Evolutionary conservation across 1,140 invertebrate species (phyloP).

Genomic region (Nasonia vitripennis): DNA sequence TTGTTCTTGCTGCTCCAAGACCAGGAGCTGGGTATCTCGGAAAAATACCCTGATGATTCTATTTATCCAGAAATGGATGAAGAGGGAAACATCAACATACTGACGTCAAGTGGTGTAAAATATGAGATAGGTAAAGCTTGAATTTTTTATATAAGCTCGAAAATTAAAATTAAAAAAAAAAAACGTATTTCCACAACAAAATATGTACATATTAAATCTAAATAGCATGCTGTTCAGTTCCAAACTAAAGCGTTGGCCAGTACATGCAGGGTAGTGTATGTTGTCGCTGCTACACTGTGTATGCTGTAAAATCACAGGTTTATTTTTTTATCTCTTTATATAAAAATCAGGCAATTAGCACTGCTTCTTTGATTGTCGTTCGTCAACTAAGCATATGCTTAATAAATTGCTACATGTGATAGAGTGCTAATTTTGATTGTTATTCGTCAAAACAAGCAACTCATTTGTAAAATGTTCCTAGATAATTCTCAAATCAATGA

Average conservation of each 20-base stretch:
- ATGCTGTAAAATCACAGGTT: not conserved
- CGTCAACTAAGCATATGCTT: not conserved
- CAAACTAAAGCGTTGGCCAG: not conserved
- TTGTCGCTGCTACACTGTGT: constrained; percentile 2
- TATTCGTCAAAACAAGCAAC: not conserved
- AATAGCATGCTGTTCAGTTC: not conserved
- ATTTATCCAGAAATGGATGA: not conserved
- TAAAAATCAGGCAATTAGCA: constrained; percentile 2
- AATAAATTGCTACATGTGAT: not conserved
- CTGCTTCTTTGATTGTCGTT: not conserved
- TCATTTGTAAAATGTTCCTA: not conserved
- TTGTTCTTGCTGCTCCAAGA: not conserved
- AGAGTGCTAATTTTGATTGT: not conserved
- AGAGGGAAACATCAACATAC: not conserved
- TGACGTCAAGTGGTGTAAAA: not conserved
- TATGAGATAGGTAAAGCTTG: not conserved
- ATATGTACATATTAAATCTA: too few species aligned
- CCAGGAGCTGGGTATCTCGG: not conserved
- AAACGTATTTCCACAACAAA: too few species aligned
- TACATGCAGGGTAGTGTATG: not conserved
- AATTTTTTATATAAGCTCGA: not conserved
- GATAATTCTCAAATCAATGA: not conserved
- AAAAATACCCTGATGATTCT: not conserved
- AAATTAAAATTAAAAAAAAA: not conserved
- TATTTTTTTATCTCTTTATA: too few species aligned